These are phyloP conservation scores for Pandion haliaetus DNA, from an alignment of 2,113 vertebrate genomes.

Conservation along the genomic window DNA sequence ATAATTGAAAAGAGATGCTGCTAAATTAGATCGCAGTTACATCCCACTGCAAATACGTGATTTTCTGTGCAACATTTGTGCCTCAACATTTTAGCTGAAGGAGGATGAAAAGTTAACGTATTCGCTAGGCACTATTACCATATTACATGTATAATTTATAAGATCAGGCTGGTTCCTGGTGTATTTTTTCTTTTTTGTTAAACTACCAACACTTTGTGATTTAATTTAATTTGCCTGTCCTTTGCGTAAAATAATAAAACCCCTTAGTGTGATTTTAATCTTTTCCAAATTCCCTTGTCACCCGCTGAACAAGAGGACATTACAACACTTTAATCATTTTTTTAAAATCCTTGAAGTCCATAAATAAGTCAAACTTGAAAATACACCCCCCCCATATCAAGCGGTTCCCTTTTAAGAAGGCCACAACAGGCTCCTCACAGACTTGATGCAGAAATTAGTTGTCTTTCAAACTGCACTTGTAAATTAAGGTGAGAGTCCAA, in stretches of 20 bases:
- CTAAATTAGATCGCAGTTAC: background rate
- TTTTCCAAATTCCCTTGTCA: background rate
- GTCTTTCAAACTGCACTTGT: background rate
- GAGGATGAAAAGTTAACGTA: background rate
- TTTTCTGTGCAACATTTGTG: background rate
- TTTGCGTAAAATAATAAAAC: background rate
- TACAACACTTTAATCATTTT: background rate
- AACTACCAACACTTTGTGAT: background rate
- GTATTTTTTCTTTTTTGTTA: background rate
- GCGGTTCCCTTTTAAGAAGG: background rate
- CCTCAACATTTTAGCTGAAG: background rate
- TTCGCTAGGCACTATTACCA: background rate
- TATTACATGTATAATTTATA: slow-evolving; percentile 10
- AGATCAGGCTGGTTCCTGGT: background rate
- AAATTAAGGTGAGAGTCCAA: background rate
- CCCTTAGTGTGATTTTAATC: background rate
- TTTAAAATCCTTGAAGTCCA: background rate
- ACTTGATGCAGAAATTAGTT: background rate
- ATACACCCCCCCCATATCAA: background rate
- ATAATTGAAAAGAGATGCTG: background rate
- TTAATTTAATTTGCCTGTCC: background rate
- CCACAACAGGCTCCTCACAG: background rate
- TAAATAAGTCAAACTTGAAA: background rate
- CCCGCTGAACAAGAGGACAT: background rate
- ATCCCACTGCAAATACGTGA: background rate